Base-by-base conservation (phyloP, 53 echinoderm and acorn worm species). In the Arbacia lixula region DNA sequence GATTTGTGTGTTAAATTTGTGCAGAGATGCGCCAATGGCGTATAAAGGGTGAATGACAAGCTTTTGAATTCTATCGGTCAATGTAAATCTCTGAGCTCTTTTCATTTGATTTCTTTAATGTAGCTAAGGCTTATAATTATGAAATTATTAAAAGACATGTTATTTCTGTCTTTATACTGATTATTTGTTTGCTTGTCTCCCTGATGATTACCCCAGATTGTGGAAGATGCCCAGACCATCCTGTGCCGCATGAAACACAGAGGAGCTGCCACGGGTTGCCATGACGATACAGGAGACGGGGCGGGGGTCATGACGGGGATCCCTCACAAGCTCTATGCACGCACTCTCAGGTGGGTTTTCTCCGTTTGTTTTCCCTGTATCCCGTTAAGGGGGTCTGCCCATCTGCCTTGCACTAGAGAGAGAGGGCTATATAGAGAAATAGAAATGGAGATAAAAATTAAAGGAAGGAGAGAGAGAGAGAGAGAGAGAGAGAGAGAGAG, bases 241-340 rank as follows among this genome's bases (percentile, higher is more conserved):
- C 68, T 97, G 66, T 82, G 74, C 26, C 85, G 97, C 5, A 97
- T 97, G 97, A 93, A 97, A 67, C 94, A 97, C 68, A 85, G 97
- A 25, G 97, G 97, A 31, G 97, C 94, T 3, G 89, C 89, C 37
- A 94, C 93, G 27, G 97, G 97, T 1, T 67, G 88, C 21, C 94
- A 97, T 60, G 90, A 94, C 41, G 76, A 88, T 30, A 92, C 94
- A 11, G 97, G 97, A 36, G 97, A 97, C 75, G 97, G 97, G 1
- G 94, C 97, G 38, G 97, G 97, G 19, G 86, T 97, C 35, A 88
- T 94, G 84, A 91, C 97, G 20, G 92, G 90, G 2, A 88, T 97
- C 22, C 97, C 97, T 10, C 97, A 97, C 77, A 89, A 92, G 60
- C 67, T 97, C 8, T 97, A 90, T 36, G 53, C 76, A 12, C 76